These are phyloP conservation scores for Crotalus horridus DNA, from an alignment of 2,113 vertebrate species.

Conservation along the genomic window DNA sequence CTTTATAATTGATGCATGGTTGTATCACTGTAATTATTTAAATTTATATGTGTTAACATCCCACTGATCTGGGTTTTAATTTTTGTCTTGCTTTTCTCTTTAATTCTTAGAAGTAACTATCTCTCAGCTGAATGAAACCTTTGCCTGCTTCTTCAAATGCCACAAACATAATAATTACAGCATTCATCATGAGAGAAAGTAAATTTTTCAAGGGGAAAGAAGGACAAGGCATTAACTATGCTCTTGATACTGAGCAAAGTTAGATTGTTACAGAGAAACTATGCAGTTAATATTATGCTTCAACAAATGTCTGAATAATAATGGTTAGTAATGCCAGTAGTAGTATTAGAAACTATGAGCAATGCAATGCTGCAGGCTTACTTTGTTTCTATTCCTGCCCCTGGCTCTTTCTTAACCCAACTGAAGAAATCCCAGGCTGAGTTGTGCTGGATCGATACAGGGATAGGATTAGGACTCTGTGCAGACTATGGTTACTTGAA, in stretches of 20 bases:
- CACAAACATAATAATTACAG: conserved; percentile 23
- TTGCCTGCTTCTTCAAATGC: conserved; percentile 27
- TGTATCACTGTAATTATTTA: conserved; percentile 31
- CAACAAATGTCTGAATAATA: neutral
- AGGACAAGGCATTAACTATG: neutral
- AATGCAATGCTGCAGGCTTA: neutral
- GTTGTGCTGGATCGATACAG: no score
- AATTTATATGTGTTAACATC: conserved; percentile 1
- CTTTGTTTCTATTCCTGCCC: neutral
- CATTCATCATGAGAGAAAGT: conserved; percentile 15
- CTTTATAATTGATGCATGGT: conserved; percentile 21
- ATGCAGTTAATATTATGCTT: neutral
- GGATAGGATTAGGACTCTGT: no score
- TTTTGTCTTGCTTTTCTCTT: neutral
- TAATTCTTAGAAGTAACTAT: conserved; percentile 1
- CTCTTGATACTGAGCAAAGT: neutral
- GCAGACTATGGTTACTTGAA: no score
- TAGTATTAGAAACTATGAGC: neutral
- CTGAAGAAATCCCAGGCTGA: no score
- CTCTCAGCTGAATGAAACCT: conserved; percentile 24
- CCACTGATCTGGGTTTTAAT: conserved; percentile 5
- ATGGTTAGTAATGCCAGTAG: neutral
- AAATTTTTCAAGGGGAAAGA: neutral
- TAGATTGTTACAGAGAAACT: neutral
- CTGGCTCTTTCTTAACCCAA: neutral